Percentiles rank a stretch among this genome's conserved stretches.
Conservation (phyloP, 2,113 vertebrate species). For the Gila orcuttii region DNA sequence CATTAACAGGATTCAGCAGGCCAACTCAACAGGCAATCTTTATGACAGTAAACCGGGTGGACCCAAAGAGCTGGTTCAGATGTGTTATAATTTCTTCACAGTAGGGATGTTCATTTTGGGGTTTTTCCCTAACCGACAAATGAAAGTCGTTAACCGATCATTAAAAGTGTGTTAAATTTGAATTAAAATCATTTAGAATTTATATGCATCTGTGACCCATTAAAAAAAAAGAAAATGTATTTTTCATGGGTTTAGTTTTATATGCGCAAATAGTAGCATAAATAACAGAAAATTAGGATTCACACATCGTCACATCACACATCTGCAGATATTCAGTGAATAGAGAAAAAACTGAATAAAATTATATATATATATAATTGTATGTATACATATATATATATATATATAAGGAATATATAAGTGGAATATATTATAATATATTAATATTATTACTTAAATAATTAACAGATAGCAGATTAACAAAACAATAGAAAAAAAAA, state of each 20-base stretch:
- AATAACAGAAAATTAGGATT: not conserved
- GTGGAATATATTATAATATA: no score
- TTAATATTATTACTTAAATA: no score
- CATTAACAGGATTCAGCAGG: conserved; percentile 25
- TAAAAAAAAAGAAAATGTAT: not conserved
- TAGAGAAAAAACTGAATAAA: not conserved
- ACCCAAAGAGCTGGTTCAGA: not conserved
- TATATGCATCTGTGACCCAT: not conserved
- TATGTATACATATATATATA: no score
- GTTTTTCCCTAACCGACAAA: no score
- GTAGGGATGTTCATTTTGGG: no score
- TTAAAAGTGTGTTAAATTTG: no score
- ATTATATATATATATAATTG: not conserved
- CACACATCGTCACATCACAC: not conserved
- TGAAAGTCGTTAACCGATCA: no score
- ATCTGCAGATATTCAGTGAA: not conserved
- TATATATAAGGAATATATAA: not conserved
- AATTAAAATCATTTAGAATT: not conserved
- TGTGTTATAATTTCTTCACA: not conserved
- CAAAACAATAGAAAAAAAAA: not conserved
- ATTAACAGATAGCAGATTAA: not conserved
- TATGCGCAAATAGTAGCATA: not conserved
- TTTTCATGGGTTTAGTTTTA: not conserved
- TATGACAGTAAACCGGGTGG: not conserved
- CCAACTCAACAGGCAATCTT: conserved; percentile 13